Base-by-base conservation (phyloP, 2,888 invertebrate genomes). In the Drosophila gaucha region DNA sequence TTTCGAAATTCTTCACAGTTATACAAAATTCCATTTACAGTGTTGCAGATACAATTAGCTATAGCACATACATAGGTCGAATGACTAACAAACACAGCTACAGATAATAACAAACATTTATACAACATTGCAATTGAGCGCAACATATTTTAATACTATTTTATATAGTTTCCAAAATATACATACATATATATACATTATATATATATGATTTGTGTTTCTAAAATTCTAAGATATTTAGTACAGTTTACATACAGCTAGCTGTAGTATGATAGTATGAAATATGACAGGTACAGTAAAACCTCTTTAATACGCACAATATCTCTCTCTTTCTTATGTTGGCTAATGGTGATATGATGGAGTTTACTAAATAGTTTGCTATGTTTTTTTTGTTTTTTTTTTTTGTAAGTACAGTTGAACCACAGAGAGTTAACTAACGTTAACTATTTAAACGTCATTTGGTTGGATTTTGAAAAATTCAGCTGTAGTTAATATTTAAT, bases 291-390 rank as follows among this genome's bases (percentile, higher is more conserved):
- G 78, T 80, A 77, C 80, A 84, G 67, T 64, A 67, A 57, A 56
- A 38, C 56, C 38, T 59, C 50, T 24, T 35, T 44, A 74, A 46
- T 35, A 44, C 33, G 36, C 41, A 30, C 35, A 54, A 10, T 33
- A 5, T 51, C 18, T 39, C 9, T n/a, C 36, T 24, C 47, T 41
- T 49, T 35, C 51, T 31, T 51, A 46, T 12, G 54, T 52, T 28
- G 22, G 20, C 47, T 54, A 65, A 73, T 78, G 82, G 86, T 78
- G 82, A 82, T 86, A 86, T 82, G 75, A 75, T 59, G 66, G 44
- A 52, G 43, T 64, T 74, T 33, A 20, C 54, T 43, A 50, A 14
- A 52, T 24, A 52, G 35, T 65, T 46, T 54, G 41, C 31, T 26
- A 10, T 36, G 31, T 4, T 18, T 38, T n/a, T n/a, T n/a, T n/a